Percentiles rank a stretch among this genome's conserved stretches.
These are phyloP conservation scores for Vireo altiloquus DNA, from an alignment of 2,113 vertebrate species.

Conservation along the genomic window DNA sequence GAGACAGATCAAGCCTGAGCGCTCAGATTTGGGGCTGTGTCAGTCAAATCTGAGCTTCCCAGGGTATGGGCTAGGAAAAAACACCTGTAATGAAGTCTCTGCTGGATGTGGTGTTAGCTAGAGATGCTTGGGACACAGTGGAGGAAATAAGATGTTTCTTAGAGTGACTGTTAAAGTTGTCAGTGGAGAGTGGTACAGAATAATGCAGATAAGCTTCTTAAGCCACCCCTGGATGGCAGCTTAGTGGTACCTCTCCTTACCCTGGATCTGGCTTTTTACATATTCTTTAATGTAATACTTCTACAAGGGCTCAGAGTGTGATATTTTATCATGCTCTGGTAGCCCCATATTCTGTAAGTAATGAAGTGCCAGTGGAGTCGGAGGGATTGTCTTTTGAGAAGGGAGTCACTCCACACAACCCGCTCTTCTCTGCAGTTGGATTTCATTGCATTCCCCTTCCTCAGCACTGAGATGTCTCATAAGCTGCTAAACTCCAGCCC, in stretches of 20 bases:
- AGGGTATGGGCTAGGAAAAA: not conserved
- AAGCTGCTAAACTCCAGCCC: not conserved
- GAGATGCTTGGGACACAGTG: not conserved
- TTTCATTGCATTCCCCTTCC: not conserved
- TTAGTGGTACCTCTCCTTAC: constrained; percentile 20
- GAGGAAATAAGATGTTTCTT: constrained; percentile 9
- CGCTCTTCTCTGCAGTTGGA: not conserved
- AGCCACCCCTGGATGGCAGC: constrained; percentile 15
- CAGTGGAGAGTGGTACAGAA: not conserved
- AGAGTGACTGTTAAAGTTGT: not conserved
- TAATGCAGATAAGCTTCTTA: constrained; percentile 45
- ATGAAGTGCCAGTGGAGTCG: not conserved
- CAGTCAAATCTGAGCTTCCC: not conserved
- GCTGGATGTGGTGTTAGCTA: not conserved
- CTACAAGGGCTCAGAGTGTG: not conserved
- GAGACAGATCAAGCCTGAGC: not conserved
- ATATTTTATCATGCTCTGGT: not conserved
- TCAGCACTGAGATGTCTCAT: not conserved
- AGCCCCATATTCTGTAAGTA: not conserved
- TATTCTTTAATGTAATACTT: not conserved
- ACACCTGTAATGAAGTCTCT: not conserved
- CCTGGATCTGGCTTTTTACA: not conserved
- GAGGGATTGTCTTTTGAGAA: not conserved
- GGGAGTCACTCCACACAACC: not conserved
- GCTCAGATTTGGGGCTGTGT: not conserved